A percentile compares a stretch with the other conserved stretches of the same genome.
Conservation (phyloP, 2,113 vertebrate species). For the Poecile atricapillus region DNA sequence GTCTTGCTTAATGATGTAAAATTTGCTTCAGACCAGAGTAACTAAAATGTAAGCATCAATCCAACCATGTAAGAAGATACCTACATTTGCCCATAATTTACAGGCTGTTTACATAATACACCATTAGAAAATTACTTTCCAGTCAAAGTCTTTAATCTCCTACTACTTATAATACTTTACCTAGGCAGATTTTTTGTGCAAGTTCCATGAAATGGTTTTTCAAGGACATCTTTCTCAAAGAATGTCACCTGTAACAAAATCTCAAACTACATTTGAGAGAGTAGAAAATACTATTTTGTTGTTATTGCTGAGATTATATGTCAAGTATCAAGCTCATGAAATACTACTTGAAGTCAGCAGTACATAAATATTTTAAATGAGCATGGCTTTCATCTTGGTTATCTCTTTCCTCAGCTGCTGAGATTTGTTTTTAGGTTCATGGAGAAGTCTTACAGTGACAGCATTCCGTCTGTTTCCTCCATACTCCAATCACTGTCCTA, state of each 20-base stretch:
- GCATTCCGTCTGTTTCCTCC: not conserved
- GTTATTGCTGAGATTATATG: not conserved
- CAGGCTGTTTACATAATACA: not conserved
- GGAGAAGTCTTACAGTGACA: not conserved
- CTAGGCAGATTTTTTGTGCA: not conserved
- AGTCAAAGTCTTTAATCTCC: not conserved
- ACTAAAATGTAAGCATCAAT: not conserved
- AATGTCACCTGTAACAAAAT: not conserved
- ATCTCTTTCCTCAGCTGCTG: not conserved
- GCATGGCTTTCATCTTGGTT: not conserved
- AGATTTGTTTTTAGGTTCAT: not conserved
- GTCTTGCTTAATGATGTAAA: not conserved
- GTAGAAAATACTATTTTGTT: not conserved
- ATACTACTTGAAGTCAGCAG: not conserved
- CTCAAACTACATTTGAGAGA: not conserved
- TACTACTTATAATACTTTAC: not conserved
- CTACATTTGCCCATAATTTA: not conserved
- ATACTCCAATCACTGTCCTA: not conserved
- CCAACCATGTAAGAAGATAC: accelerated
- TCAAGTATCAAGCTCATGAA: not conserved
- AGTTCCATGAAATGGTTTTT: not conserved
- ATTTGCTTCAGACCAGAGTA: not conserved
- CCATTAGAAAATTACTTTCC: not conserved
- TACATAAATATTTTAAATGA: not conserved
- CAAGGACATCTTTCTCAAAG: not conserved